Evolutionary conservation across 2,113 vertebrate species (phyloP).

Genomic region (Paratilapia polleni): DNA sequence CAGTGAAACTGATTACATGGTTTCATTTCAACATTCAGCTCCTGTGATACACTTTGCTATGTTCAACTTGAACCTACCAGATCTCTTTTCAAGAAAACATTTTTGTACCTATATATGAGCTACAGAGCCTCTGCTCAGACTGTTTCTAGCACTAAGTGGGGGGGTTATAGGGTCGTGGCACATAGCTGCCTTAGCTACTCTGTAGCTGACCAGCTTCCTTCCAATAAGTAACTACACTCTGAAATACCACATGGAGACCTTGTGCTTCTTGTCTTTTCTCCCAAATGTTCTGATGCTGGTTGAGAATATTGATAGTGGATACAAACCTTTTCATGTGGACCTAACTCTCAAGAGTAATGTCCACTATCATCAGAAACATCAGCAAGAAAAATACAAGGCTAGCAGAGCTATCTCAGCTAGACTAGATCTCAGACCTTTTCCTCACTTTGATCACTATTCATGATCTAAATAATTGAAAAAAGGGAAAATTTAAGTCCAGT

Average conservation of each 20-base stretch:
- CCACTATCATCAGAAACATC: not conserved
- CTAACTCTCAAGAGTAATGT: not conserved
- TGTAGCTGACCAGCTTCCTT: not conserved
- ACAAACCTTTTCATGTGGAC: not conserved
- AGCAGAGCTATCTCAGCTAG: not conserved
- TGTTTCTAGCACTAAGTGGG: not conserved
- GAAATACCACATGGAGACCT: not conserved
- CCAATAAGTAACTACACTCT: not conserved
- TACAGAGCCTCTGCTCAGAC: not conserved
- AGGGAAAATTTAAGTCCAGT: not conserved
- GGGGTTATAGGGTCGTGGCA: not conserved
- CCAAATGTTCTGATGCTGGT: not conserved
- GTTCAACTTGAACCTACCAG: too few relatives aligned
- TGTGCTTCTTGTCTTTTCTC: not conserved
- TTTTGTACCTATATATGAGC: not conserved
- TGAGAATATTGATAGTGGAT: not conserved
- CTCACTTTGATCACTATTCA: too few relatives aligned
- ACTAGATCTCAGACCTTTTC: not conserved
- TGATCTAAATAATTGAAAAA: not conserved
- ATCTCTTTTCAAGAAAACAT: not conserved
- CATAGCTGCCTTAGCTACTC: not conserved
- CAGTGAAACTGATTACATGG: constrained; percentile 22
- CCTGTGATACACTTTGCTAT: not conserved
- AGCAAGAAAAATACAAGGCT: not conserved
- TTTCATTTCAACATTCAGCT: constrained; percentile 8